These are phyloP conservation scores for Coenobita brevimanus DNA, from an alignment of 1,140 invertebrate genomes.

Conservation along the genomic window DNA sequence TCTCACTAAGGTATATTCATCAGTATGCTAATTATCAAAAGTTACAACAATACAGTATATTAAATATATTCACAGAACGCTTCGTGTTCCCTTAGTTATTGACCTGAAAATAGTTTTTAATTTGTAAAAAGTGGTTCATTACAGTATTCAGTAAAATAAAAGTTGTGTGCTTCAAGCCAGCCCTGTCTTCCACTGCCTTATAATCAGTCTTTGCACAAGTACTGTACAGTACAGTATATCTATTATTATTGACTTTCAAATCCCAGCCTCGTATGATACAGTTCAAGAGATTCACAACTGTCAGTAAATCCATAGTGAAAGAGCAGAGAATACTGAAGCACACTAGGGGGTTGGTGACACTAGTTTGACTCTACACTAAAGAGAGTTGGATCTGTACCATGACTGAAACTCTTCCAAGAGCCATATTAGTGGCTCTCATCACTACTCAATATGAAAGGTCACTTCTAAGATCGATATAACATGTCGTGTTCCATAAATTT, in stretches of 20 bases:
- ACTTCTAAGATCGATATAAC: slow-evolving; percentile 25
- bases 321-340: too few relatives aligned
- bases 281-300: too few relatives aligned
- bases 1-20: slow-evolving; percentile 21
- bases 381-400: too few relatives aligned
- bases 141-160: slow-evolving; percentile 34
- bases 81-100: slow-evolving; percentile 43
- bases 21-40: slow-evolving; percentile 46
- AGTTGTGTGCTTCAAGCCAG: slow-evolving; percentile 28
- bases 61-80: slow-evolving; percentile 38
- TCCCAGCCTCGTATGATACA: too few relatives aligned
- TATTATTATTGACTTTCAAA: too few relatives aligned
- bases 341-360: too few relatives aligned
- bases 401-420: not conserved
- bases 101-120: slow-evolving; percentile 47
- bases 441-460: slow-evolving; percentile 30
- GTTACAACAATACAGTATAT: slow-evolving; percentile 47
- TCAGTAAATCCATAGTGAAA: too few relatives aligned
- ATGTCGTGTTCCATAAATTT: slow-evolving; percentile 21
- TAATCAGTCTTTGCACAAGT: too few relatives aligned
- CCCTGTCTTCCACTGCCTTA: not conserved
- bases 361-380: too few relatives aligned
- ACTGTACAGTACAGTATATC: too few relatives aligned
- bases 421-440: not conserved
- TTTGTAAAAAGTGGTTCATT: slow-evolving; percentile 21